Conservation (phyloP, 1,140 invertebrate genomes). For the Leptinotarsa defecta region DNA sequence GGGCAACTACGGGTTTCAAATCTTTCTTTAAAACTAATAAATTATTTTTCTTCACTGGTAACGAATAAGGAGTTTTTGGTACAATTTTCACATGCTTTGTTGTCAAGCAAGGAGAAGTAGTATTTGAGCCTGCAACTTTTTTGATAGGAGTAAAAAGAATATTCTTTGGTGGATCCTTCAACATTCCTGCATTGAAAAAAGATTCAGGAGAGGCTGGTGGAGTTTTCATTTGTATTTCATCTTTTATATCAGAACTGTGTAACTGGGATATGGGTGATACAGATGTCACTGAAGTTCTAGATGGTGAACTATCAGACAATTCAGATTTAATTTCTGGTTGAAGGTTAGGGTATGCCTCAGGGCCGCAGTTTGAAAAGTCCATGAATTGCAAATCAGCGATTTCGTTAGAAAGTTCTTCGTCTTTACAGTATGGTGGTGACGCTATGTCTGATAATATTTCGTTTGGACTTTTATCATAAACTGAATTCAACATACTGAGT, state of each 20-base stretch:
- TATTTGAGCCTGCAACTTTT: slow-evolving; percentile 22
- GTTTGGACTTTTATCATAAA: slow-evolving; percentile 48
- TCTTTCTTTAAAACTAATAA: slow-evolving; percentile 36
- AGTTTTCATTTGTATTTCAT: slow-evolving; percentile 39
- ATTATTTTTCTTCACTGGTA: slow-evolving; percentile 37
- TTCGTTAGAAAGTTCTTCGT: slow-evolving; percentile 36
- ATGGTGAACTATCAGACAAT: slow-evolving; percentile 19
- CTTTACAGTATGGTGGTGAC: slow-evolving; percentile 27
- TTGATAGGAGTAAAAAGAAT: slow-evolving; percentile 10
- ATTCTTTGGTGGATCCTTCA: slow-evolving; percentile 22
- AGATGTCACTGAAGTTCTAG: slow-evolving; percentile 19
- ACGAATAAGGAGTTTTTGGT: slow-evolving; percentile 35
- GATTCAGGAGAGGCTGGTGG: slow-evolving; percentile 30
- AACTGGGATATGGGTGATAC: slow-evolving; percentile 3
- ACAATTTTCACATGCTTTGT: slow-evolving; percentile 40
- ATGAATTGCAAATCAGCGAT: slow-evolving; percentile 39
- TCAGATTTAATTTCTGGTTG: slow-evolving; percentile 41
- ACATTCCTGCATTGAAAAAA: background rate
- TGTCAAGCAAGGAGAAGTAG: slow-evolving; percentile 26
- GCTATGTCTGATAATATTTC: slow-evolving; percentile 50
- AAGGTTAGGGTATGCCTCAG: slow-evolving; percentile 34
- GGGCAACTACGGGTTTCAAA: slow-evolving; percentile 8
- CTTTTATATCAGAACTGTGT: slow-evolving; percentile 31
- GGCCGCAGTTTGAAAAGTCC: slow-evolving; percentile 39
- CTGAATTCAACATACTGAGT: slow-evolving; percentile 48